Percentiles rank a stretch among this genome's conserved stretches.
These are phyloP conservation scores for Leucopsar rothschildi DNA, from an alignment of 2,113 vertebrate species.

Conservation along the genomic window DNA sequence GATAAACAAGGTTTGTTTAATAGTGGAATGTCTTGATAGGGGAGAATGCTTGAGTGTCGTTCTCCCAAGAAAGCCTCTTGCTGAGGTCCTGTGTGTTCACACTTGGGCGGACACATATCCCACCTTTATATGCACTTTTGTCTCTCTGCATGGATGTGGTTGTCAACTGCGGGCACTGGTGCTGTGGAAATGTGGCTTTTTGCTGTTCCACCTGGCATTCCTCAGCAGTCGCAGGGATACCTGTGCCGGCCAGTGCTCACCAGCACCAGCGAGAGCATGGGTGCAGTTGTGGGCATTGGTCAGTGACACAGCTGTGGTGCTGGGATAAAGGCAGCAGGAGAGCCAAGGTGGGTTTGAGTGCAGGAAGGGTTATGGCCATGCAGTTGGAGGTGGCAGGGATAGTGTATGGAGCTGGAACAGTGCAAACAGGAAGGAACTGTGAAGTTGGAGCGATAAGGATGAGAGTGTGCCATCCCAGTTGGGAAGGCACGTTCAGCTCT, in stretches of 20 bases:
- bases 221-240: background rate
- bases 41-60: background rate
- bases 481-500: background rate
- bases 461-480: rapidly evolving
- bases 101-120: background rate
- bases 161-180: background rate
- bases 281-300: rapidly evolving
- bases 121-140: conserved; percentile 31
- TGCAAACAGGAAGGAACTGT: rapidly evolving
- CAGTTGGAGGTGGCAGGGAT: background rate
- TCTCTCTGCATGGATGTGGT: background rate
- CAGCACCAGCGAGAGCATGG: rapidly evolving
- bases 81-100: background rate
- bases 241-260: rapidly evolving
- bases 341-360: rapidly evolving
- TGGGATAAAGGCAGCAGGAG: background rate
- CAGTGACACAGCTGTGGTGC: rapidly evolving
- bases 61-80: background rate
- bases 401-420: background rate
- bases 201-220: background rate
- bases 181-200: background rate
- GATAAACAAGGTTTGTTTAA: background rate
- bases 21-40: background rate
- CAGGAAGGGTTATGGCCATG: rapidly evolving
- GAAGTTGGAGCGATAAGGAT: rapidly evolving